Base-by-base conservation (phyloP, 2,888 invertebrate species). In the Cosmia trapezina region DNA sequence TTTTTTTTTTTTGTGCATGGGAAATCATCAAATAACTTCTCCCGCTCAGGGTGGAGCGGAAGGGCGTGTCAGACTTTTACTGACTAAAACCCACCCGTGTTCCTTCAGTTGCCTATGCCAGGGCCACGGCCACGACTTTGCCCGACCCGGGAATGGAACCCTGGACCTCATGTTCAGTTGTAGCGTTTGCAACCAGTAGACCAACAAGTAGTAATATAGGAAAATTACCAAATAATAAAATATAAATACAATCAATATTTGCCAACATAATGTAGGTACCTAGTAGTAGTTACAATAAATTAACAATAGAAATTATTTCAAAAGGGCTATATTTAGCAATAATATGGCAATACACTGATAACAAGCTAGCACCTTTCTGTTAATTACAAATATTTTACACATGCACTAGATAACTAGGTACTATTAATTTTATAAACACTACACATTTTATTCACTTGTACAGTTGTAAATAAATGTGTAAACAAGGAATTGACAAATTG, bases 321-420 rank as follows among this genome's bases (percentile, higher is more conserved):
- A 19, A 11, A 8, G 0, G 6, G 14, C 43, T 65, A 41, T 78
- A 60, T 78, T 65, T 65, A 73, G 76, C 49, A 69, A 77, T 5
- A 43, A 47, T 47, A 63, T 45, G 7, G 19, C 45, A 56, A 47
- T n/a, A 33, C 0, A 37, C 14, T 47, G 65, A 73, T 77, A 79
- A 77, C 17, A 56, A n/a, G 12, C 33, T 53, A 12, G 14, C 51
- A 65, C 19, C 19, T 22, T 33, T 14, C 8, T 43, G 61, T 78
- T 78, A 56, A 76, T 61, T 64, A 53, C 33, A 56, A 53, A 22
- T 22, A 56, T 45, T 65, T 57, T 17, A 76, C 51, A 49, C 41
- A 59, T 41, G 3, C 22, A 59, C 41, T 57, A n/a, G 64, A 65
- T 78, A 49, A 19, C 22, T 47, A 33, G n/a, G n/a, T 33, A 19